phyloP scores from a whole-genome alignment of 2,888 invertebrate genomes.

The Unio pictorum region DNA sequence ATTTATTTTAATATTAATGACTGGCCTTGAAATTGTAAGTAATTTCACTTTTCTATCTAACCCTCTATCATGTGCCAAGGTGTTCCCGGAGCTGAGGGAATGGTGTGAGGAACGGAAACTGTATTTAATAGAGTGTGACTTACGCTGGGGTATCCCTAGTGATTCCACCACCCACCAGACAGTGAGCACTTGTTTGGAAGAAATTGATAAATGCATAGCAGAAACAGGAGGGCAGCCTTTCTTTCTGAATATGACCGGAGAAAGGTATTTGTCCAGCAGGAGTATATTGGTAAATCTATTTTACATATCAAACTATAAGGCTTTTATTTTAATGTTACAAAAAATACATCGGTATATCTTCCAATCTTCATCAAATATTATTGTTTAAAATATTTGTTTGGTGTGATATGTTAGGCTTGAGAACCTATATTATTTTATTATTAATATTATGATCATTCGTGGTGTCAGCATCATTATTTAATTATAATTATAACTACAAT shows the following conservation, averaged over 20 bases:
- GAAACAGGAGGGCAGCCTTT: conserved; percentile 64
- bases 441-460: too few relatives aligned
- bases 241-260: conserved; percentile 65
- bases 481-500: too few relatives aligned
- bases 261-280: conserved; percentile 42
- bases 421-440: too few relatives aligned
- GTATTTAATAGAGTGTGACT: conserved; percentile 68
- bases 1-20: too few relatives aligned
- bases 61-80: conserved; percentile 29
- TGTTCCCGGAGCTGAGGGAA: conserved; percentile 66
- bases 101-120: conserved; percentile 62
- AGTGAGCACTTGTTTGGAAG: conserved; percentile 66
- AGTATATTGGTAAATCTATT: neutral
- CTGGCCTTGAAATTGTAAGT: too few relatives aligned
- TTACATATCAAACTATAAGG: too few relatives aligned
- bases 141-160: conserved; percentile 71
- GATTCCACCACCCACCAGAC: conserved; percentile 63
- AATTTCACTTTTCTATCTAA: neutral
- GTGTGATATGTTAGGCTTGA: too few relatives aligned
- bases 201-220: conserved; percentile 63
- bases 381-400: too few relatives aligned
- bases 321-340: too few relatives aligned
- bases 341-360: too few relatives aligned
- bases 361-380: too few relatives aligned
- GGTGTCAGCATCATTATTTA: too few relatives aligned